Conservation (phyloP, 2,888 invertebrate species). For the Erebia epiphron region DNA sequence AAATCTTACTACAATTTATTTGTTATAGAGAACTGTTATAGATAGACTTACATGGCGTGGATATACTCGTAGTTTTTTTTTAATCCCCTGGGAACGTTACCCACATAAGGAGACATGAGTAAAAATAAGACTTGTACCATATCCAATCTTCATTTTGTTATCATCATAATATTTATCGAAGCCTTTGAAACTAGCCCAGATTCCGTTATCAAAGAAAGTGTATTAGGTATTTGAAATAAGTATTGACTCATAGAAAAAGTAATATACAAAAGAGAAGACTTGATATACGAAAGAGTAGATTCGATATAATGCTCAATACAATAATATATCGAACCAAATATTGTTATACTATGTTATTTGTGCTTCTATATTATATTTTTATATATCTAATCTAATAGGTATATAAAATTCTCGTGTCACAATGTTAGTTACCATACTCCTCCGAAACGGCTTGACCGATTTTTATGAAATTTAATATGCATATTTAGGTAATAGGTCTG, state of each 20-base stretch:
- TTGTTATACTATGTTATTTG: not conserved
- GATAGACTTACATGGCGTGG: too few relatives aligned
- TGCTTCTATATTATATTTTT: not conserved
- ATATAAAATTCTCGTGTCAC: too few relatives aligned
- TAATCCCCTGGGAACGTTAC: too few relatives aligned
- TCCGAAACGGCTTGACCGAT: too few relatives aligned
- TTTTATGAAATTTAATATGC: too few relatives aligned
- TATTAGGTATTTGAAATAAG: not conserved
- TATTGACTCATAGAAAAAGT: not conserved
- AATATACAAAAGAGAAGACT: not conserved
- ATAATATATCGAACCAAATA: not conserved
- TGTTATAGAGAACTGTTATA: too few relatives aligned
- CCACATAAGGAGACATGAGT: not conserved
- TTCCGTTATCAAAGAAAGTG: constrained; percentile 7
- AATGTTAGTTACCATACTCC: too few relatives aligned
- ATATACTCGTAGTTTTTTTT: too few relatives aligned
- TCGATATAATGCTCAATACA: not conserved
- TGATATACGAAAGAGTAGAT: not conserved
- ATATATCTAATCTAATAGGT: too few relatives aligned
- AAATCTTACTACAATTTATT: too few relatives aligned
- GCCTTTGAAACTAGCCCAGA: constrained; percentile 12
- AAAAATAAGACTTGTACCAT: not conserved
- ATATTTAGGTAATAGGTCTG: too few relatives aligned
- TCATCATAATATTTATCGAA: not conserved
- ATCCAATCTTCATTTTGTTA: constrained; percentile 1